Base-by-base conservation (phyloP, 2,113 vertebrate species). In the Ciconia boyciana region DNA sequence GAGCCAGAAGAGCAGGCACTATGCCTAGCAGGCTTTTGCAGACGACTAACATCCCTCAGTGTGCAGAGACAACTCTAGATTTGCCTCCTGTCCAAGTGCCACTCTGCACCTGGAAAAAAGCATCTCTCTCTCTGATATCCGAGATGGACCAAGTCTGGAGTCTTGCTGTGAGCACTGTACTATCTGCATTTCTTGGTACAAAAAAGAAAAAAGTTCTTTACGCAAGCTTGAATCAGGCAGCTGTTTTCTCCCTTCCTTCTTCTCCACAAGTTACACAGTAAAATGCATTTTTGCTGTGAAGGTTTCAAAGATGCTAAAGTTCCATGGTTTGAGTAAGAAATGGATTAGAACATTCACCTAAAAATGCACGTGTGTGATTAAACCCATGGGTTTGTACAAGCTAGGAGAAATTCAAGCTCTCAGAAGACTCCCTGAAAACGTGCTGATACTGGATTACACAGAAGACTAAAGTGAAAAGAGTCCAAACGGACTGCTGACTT, bases 21-120 rank as follows among this genome's bases (percentile, higher is more conserved):
- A 16, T 15, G 11, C 16, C 5, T 25, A 32, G 12, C 25, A 89
- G n/a, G 22, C 46, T 87, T 64, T 18, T 24, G n/a, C 61, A 71
- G 7, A 62, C 0, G 0, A 51, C 19, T 68, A 16, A 65, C 29
- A 25, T 3, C n/a, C 43, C 11, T 43, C 55, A n/a, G 5, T 3
- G 2, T 6, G 32, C 39, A 64, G 19, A 77, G 26, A 16, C 41
- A 61, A 34, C 9, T 83, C 60, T 34, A 62, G 15, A 64, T 43
- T 2, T 68, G 57, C 19, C 48, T 71, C 16, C 44, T 55, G 58
- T 17, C 41, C 52, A 81, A 51, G 17, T 0, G 0, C 24, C 21
- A 36, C 13, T 57, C 20, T 8, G 4, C 46, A n/a, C 34, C 44
- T 55, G 12, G 22, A 18, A 75, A 60, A 60, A 83, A 54, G 1